These are phyloP conservation scores for Diploptera punctata DNA, from an alignment of 2,888 invertebrate genomes.

Conservation along the genomic window DNA sequence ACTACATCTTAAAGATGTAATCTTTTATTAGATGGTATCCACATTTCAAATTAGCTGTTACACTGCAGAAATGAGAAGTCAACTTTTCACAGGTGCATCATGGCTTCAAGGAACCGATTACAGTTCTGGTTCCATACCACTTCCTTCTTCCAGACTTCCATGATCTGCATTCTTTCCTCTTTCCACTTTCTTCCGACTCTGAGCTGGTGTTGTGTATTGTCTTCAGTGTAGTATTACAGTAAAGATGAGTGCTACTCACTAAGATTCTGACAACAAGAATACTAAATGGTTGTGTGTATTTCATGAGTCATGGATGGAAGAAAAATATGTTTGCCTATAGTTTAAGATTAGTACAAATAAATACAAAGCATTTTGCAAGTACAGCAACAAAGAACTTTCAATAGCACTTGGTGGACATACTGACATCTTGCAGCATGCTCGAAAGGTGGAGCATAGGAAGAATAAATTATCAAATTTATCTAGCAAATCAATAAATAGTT, in stretches of 20 bases:
- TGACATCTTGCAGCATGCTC: not conserved
- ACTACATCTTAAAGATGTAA: too few relatives aligned
- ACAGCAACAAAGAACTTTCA: not conserved
- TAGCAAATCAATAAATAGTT: not conserved
- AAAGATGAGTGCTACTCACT: not conserved
- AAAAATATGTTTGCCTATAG: not conserved
- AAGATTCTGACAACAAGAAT: not conserved
- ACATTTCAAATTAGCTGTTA: not conserved
- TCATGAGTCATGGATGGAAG: not conserved
- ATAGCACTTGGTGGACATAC: not conserved
- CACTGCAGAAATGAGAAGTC: not conserved
- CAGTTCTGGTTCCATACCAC: not conserved
- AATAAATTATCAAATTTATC: not conserved
- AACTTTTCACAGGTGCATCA: not conserved
- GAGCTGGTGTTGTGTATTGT: not conserved
- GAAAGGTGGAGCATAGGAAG: not conserved
- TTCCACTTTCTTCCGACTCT: not conserved
- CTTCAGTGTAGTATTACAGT: not conserved
- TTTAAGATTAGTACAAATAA: not conserved
- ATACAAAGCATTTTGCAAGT: not conserved
- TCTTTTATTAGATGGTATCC: not conserved
- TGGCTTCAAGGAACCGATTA: not conserved
- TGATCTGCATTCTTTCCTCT: not conserved
- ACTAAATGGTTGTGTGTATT: not conserved
- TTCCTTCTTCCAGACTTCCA: too few relatives aligned